phyloP scores from a whole-genome alignment of 2,888 invertebrate species.

The Troides helena region DNA sequence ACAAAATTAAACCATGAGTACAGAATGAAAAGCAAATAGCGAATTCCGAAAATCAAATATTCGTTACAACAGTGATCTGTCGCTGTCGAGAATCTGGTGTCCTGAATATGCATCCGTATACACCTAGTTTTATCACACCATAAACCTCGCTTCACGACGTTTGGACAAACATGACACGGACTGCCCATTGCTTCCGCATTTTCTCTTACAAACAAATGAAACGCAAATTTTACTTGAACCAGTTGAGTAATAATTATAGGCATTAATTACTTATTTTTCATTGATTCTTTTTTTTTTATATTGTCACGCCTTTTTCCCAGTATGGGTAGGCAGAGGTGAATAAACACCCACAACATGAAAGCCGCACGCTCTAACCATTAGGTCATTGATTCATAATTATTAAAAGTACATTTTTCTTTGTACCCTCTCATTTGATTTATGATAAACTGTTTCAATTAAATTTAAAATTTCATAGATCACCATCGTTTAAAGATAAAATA shows the following conservation, averaged over 20 bases:
- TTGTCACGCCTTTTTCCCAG: too few species aligned
- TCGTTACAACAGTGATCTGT: background rate
- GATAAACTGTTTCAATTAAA: too few species aligned
- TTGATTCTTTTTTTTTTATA: too few species aligned
- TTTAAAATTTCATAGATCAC: background rate
- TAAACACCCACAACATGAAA: too few species aligned
- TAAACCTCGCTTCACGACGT: slow-evolving; percentile 51
- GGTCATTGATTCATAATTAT: background rate
- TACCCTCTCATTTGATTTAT: background rate
- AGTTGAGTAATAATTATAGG: background rate
- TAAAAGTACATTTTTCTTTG: background rate
- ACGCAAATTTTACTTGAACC: slow-evolving; percentile 7
- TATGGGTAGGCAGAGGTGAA: too few species aligned
- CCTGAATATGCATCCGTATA: slow-evolving; percentile 39
- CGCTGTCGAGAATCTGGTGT: slow-evolving; percentile 33
- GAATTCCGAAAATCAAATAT: too few species aligned
- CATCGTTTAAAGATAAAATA: too few species aligned
- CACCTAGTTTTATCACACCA: slow-evolving; percentile 59
- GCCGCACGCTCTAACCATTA: too few species aligned
- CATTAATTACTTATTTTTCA: too few species aligned
- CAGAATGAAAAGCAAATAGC: too few species aligned
- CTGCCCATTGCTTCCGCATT: slow-evolving; percentile 24
- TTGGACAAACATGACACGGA: slow-evolving; percentile 50
- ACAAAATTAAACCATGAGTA: too few species aligned
- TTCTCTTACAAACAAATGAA: slow-evolving; percentile 15